Base-by-base conservation (phyloP, 2,888 invertebrate genomes). In the Drosophila merina region DNA sequence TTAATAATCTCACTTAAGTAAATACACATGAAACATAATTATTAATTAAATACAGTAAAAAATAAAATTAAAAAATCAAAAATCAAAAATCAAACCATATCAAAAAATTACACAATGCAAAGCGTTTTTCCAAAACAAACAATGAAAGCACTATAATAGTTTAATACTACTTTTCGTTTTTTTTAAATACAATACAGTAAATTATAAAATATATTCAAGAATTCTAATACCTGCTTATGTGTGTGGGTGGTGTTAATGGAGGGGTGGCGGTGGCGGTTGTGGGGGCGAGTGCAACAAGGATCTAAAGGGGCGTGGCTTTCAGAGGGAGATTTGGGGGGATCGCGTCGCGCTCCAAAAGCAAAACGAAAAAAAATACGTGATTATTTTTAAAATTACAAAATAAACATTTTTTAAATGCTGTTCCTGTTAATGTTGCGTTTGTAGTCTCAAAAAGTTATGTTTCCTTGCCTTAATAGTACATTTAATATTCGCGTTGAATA, bases 391-490 rank as follows among this genome's bases (percentile, higher is more conserved):
- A 79, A 74, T 74, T 76, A 84, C 73, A 79, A 77, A 84, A 82
- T 75, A 85, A 86, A 83, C 82, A 83, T 83, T 83, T 83, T 82
- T 73, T 84, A 84, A 85, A 85, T 85, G 84, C 84, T 80, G 80
- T 85, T 85, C 84, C 84, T 85, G 84, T 85, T 85, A 86, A 75
- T 86, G 84, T 85, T 85, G 88, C 84, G 84, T 85, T 72, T 87
- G 76, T 86, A 85, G 84, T 85, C 88, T 85, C 86, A 88, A 85
- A 80, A 83, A 74, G 79, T 84, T 64, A 49, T 68, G 57, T 75
- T 81, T 67, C 62, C 79, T 63, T 58, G 30, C 59, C 51, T 40
- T 67, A 59, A 48, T 56, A 47, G 57, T 42, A 63, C 30, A 36
- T 63, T 10, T 62, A 14, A 14, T 14, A 14, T 20, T 20, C 20